phyloP scores from a whole-genome alignment of 2,888 invertebrate species.

The Sarcophaga rosellei region DNA sequence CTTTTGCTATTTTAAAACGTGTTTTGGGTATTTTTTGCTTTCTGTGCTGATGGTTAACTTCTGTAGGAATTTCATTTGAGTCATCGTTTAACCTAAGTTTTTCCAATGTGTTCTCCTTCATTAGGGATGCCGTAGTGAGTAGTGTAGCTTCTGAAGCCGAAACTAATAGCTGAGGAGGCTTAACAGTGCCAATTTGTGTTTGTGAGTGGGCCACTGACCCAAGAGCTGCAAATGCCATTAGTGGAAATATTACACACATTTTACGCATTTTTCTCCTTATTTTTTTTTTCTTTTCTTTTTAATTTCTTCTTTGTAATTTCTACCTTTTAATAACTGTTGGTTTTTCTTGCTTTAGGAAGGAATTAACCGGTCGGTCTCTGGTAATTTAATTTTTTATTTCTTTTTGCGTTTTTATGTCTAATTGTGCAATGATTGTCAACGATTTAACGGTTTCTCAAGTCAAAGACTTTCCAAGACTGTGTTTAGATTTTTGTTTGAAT shows the following conservation, averaged over 20 bases:
- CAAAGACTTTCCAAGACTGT: neutral
- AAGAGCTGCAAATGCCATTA: conserved; percentile 69
- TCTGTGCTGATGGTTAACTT: conserved; percentile 5
- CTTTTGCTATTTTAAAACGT: conserved; percentile 82
- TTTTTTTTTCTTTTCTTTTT: neutral
- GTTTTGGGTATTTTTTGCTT: conserved; percentile 78
- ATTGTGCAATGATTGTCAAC: conserved; percentile 11
- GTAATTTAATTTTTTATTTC: conserved; percentile 11
- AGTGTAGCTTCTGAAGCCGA: conserved; percentile 74
- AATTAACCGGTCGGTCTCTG: neutral
- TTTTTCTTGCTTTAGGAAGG: conserved; percentile 3
- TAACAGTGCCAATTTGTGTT: conserved; percentile 42
- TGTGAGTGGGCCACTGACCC: conserved; percentile 2
- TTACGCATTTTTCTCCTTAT: conserved; percentile 69
- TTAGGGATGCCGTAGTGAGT: conserved; percentile 70
- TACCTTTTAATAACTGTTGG: neutral
- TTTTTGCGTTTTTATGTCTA: neutral
- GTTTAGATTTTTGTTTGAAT: neutral
- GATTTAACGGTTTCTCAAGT: conserved; percentile 26
- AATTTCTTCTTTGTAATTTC: neutral
- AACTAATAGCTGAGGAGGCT: conserved; percentile 66
- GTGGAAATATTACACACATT: conserved; percentile 73
- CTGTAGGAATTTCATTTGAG: conserved; percentile 44
- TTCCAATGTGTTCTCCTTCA: conserved; percentile 37
- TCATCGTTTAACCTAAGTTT: conserved; percentile 33